These are phyloP conservation scores for Paracentrotus lividus DNA, from an alignment of 53 echinoderm and acorn worm genomes.

Conservation along the genomic window DNA sequence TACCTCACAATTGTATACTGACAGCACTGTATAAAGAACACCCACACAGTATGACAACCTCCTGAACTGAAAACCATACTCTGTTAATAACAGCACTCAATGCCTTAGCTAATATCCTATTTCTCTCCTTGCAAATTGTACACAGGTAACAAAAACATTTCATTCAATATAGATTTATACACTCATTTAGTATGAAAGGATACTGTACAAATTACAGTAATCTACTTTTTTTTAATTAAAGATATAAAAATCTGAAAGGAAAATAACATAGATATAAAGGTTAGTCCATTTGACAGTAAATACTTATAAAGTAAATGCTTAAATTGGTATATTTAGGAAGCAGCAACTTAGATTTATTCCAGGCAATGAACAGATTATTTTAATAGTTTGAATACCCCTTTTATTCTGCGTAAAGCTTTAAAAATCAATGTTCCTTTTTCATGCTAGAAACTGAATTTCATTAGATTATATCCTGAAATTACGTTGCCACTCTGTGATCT, in stretches of 20 bases:
- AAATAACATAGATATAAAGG: neutral
- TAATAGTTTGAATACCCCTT: neutral
- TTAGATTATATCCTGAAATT: slow-evolving; percentile 4
- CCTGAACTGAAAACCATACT: neutral
- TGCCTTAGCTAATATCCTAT: neutral
- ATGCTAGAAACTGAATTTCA: slow-evolving; percentile 22
- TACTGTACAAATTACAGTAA: slow-evolving; percentile 15
- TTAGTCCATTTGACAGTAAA: neutral
- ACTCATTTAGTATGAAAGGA: neutral
- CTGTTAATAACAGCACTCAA: too few relatives aligned
- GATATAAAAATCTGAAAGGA: slow-evolving; percentile 49
- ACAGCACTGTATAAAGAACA: neutral
- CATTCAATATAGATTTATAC: neutral
- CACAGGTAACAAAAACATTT: neutral
- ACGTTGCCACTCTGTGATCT: neutral
- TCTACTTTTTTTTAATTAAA: slow-evolving; percentile 34
- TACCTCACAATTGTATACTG: neutral
- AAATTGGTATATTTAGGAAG: neutral
- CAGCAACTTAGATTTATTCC: neutral
- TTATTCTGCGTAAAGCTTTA: neutral
- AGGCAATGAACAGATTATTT: slow-evolving; percentile 10
- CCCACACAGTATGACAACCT: neutral
- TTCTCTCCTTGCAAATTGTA: neutral
- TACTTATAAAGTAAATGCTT: neutral
- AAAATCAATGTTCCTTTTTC: neutral